Percentiles rank a stretch among this genome's conserved stretches.
phyloP scores from a whole-genome alignment of 2,797 vertebrate genomes.

The Anomalospiza imberbis region DNA sequence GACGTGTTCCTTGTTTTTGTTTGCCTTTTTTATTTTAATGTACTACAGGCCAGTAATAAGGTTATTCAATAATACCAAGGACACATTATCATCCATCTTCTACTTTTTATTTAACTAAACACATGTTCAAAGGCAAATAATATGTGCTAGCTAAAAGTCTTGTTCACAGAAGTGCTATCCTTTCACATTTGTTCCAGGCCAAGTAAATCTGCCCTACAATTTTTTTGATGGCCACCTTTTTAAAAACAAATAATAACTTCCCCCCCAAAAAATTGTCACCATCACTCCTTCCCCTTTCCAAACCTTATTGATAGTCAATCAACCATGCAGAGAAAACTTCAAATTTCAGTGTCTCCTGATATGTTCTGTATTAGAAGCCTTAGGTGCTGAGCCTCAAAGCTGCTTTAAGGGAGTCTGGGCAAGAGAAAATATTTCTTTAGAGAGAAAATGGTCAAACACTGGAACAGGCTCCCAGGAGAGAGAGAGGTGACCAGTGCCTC shows the following conservation, averaged over 20 bases:
- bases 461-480: neutral
- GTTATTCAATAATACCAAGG: neutral
- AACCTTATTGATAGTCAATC: neutral
- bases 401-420: rapidly evolving
- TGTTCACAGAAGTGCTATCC: neutral
- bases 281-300: rapidly evolving
- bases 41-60: neutral
- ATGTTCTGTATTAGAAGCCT: neutral
- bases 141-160: neutral
- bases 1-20: neutral
- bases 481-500: neutral
- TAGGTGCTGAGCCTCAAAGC: neutral
- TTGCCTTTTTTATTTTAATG: neutral
- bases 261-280: rapidly evolving
- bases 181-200: neutral
- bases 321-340: neutral
- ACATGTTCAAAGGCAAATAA: neutral
- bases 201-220: neutral
- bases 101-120: neutral
- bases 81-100: neutral
- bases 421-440: neutral
- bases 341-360: neutral
- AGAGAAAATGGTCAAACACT: neutral
- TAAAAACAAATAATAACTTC: neutral
- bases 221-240: neutral